Evolutionary conservation across 2,113 vertebrate species (phyloP), one percentile per base, ranked within the genome.

Genomic region (Scartelaos histophorus): DNA sequence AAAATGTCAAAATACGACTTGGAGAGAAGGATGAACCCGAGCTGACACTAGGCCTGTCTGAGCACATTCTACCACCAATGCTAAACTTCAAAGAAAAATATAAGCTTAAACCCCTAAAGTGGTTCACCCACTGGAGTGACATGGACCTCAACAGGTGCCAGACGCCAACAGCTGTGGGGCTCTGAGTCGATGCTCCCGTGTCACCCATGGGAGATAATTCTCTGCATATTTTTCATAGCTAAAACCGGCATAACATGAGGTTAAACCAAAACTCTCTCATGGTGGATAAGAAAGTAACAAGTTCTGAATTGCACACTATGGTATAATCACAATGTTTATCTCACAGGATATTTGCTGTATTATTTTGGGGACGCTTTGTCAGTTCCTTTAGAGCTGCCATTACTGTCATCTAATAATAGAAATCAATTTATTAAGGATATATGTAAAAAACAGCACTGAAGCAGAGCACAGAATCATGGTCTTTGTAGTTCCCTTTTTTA

Each of bases 1-100:
- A 65, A 81, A 77, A 83, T 82, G 85, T 89, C 79, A 81, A 82
- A 84, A 86, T 64, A 74, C 15, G 25, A 13, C 22, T 73, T 29
- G 64, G 51, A 69, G 56, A 71, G 66, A 56, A 84, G 80, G 73
- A 70, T 77, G 82, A 81, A 69, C 64, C 82, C 70, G 72, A 67
- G 67, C 49, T 43, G 47, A 56, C 72, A 43, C 46, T 67, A 66
- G 67, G 73, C 71, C 67, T 56, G 56, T 75, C 45, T 73, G 60
- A 81, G 54, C 38, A 46, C 69, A 60, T 81, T 61, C 35, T 71
- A 78, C 80, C 68, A 64, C 25, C 72, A 69, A 74, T 22, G 47
- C 71, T 66, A 69, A 5, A 21, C 71, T 66, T 65, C 17, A 3
- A 71, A 75, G 67, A 73, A 57, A 34, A 57, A 49, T 69, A 70